Conservation (phyloP, 2,797 vertebrate species). For the Momotus momota region DNA sequence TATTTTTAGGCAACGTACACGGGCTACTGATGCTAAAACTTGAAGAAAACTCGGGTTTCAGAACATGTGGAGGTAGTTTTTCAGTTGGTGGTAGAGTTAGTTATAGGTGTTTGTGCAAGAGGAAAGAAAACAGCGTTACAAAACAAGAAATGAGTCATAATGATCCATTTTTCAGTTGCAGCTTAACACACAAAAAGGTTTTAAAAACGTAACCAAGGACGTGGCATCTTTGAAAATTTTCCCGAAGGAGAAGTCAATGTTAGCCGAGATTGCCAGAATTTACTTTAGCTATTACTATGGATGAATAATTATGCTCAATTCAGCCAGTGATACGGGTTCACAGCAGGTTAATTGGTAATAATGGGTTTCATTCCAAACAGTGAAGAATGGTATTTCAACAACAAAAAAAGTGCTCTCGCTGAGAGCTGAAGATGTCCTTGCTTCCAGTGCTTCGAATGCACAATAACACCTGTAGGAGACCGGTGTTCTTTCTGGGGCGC, state of each 20-base stretch:
- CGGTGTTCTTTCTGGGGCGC: background rate
- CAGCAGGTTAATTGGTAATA: conserved; percentile 87
- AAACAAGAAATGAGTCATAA: conserved; percentile 54
- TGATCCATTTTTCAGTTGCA: conserved; percentile 32
- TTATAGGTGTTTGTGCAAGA: conserved; percentile 26
- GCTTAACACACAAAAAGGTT: conserved; percentile 30
- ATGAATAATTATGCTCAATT: conserved; percentile 84
- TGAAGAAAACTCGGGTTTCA: background rate
- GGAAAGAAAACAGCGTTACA: background rate
- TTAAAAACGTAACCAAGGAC: conserved; percentile 76
- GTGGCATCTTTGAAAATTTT: conserved; percentile 73
- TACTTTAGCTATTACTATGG: conserved; percentile 86
- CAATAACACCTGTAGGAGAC: background rate
- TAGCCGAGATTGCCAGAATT: conserved; percentile 76
- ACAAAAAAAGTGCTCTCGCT: conserved; percentile 10
- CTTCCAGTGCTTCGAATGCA: background rate
- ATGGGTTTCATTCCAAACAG: conserved; percentile 80
- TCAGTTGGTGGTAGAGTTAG: conserved; percentile 21
- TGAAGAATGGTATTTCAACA: conserved; percentile 78
- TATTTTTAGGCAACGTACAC: conserved; percentile 3
- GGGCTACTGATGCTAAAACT: background rate
- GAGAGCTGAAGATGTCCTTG: conserved; percentile 54
- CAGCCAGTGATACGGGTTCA: conserved; percentile 82
- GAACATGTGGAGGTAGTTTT: conserved; percentile 14
- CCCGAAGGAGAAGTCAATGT: conserved; percentile 75